These are phyloP conservation scores for Miniopterus natalensis DNA, from an alignment of 2,113 vertebrate genomes.

Conservation along the genomic window DNA sequence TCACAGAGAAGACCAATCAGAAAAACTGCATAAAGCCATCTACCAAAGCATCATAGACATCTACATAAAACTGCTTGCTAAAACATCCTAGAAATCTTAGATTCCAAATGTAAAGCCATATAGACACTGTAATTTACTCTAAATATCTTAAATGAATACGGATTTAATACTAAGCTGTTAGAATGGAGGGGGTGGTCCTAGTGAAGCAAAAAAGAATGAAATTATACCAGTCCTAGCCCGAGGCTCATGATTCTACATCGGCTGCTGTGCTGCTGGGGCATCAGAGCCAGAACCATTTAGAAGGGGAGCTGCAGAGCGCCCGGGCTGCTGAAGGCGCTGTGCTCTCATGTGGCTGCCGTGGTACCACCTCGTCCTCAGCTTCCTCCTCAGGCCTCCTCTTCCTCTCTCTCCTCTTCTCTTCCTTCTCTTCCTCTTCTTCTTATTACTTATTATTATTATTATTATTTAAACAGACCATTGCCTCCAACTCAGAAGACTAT, in stretches of 20 bases:
- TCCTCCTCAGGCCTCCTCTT: no score
- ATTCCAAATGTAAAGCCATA: background rate
- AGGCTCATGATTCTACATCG: background rate
- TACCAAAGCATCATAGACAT: background rate
- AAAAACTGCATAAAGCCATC: background rate
- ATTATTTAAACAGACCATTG: no score
- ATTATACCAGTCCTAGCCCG: background rate
- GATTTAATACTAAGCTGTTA: background rate
- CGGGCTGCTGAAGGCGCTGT: background rate
- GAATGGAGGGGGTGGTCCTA: background rate
- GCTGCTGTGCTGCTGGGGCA: background rate
- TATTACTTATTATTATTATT: no score
- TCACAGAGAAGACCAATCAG: background rate
- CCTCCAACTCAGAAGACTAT: no score
- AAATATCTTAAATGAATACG: background rate
- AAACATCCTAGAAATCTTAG: background rate
- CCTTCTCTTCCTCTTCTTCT: no score
- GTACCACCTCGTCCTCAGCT: background rate
- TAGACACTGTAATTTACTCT: background rate
- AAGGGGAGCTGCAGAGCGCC: background rate
- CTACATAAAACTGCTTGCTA: background rate
- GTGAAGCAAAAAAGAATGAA: background rate
- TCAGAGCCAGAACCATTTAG: no score
- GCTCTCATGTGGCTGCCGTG: background rate
- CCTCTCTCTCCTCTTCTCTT: no score